These are phyloP conservation scores for Drosophila macrospina DNA, from an alignment of 2,888 invertebrate species.

Conservation along the genomic window DNA sequence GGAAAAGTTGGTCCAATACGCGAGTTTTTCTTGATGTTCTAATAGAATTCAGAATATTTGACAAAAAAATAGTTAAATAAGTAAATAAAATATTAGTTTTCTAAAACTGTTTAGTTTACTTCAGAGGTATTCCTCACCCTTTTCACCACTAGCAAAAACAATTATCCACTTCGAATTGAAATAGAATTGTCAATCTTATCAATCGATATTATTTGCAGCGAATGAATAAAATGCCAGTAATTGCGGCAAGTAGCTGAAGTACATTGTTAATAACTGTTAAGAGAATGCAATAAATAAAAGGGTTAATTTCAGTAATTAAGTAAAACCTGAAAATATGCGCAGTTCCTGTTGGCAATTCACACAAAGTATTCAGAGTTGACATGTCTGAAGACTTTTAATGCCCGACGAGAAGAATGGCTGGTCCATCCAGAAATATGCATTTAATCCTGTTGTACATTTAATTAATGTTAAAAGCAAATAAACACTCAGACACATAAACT, in stretches of 20 bases:
- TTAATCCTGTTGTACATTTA: slow-evolving; percentile 73
- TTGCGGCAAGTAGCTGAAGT: slow-evolving; percentile 36
- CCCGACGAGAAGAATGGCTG: background rate
- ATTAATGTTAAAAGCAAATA: slow-evolving; percentile 74
- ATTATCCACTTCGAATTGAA: slow-evolving; percentile 16
- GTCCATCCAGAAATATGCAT: slow-evolving; percentile 50
- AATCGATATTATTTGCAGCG: slow-evolving; percentile 28
- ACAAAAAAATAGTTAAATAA: too few species aligned
- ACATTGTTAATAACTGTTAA: slow-evolving; percentile 50
- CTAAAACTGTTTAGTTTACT: slow-evolving; percentile 1
- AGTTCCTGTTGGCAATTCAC: background rate
- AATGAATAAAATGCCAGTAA: slow-evolving; percentile 26
- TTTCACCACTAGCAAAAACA: background rate
- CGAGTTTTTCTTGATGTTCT: slow-evolving; percentile 31
- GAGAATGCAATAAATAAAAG: slow-evolving; percentile 53
- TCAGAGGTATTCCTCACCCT: background rate
- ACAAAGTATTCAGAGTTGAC: slow-evolving; percentile 15
- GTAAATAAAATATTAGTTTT: background rate
- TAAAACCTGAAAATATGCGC: slow-evolving; percentile 10
- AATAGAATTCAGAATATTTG: slow-evolving; percentile 1
- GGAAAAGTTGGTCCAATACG: slow-evolving; percentile 9
- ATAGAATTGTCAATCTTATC: background rate
- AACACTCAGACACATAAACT: slow-evolving; percentile 29
- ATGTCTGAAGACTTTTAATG: slow-evolving; percentile 19
- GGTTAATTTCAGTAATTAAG: slow-evolving; percentile 51